A percentile compares a stretch with the other conserved stretches of the same genome.
These are phyloP conservation scores for Mizuhopecten yessoensis DNA, from an alignment of 1,140 invertebrate genomes.

Conservation along the genomic window DNA sequence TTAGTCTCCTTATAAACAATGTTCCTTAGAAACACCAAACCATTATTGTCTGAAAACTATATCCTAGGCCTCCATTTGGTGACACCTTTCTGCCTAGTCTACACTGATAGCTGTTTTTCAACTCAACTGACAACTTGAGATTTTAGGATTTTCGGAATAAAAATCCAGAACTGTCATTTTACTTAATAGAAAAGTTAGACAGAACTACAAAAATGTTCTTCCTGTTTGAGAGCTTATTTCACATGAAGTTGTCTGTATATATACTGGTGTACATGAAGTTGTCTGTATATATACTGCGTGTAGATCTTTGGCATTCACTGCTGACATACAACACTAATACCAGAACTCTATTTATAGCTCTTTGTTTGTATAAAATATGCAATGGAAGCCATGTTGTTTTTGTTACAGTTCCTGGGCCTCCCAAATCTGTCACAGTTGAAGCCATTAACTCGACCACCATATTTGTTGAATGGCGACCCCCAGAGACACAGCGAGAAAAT, in stretches of 20 bases:
- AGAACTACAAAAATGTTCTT: too few relatives aligned
- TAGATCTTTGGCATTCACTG: not conserved
- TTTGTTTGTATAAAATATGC: not conserved
- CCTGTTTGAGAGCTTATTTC: not conserved
- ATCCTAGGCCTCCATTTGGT: too few relatives aligned
- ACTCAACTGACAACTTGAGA: too few relatives aligned
- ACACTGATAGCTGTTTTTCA: too few relatives aligned
- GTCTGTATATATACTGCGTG: slow-evolving; percentile 45
- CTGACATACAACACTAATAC: not conserved
- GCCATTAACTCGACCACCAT: slow-evolving; percentile 96
- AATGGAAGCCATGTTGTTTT: slow-evolving; percentile 24
- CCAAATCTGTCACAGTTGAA: slow-evolving; percentile 93
- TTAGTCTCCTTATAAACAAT: too few relatives aligned
- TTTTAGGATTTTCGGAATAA: too few relatives aligned
- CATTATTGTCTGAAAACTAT: too few relatives aligned
- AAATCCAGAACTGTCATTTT: too few relatives aligned
- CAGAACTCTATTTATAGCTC: not conserved
- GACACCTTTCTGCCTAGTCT: too few relatives aligned
- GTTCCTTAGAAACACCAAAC: too few relatives aligned
- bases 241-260: slow-evolving; percentile 44
- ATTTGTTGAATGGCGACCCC: slow-evolving; percentile 95
- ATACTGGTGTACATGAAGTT: slow-evolving; percentile 42
- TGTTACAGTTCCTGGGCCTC: slow-evolving; percentile 95
- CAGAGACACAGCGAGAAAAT: slow-evolving; percentile 94
- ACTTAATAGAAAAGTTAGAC: too few relatives aligned